A percentile compares a stretch with the other conserved stretches of the same genome.
Conservation (phyloP, 1,140 invertebrate genomes). For the Ganaspis sp. region DNA sequence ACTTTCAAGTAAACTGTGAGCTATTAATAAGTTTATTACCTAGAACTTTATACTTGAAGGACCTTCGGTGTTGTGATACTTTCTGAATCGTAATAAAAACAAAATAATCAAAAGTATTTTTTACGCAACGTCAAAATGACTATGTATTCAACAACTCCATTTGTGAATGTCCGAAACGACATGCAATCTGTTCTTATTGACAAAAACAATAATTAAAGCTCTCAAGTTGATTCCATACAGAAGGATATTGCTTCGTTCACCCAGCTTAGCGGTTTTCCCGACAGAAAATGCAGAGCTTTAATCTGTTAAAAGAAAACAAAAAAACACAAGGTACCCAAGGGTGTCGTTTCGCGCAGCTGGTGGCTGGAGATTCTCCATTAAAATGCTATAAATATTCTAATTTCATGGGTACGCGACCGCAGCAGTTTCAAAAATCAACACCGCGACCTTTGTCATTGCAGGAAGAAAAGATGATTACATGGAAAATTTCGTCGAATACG, state of each 20-base stretch:
- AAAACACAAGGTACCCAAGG: constrained; percentile 45
- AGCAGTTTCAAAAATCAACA: constrained; percentile 26
- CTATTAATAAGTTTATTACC: no score
- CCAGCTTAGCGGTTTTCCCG: not conserved
- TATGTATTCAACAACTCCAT: no score
- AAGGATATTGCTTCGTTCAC: not conserved
- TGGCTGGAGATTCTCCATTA: constrained; percentile 48
- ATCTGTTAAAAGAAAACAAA: constrained; percentile 37
- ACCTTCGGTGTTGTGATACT: no score
- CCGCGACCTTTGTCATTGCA: not conserved
- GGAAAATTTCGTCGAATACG: not conserved
- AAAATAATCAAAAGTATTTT: no score
- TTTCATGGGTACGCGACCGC: constrained; percentile 40
- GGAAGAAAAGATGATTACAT: not conserved
- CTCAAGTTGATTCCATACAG: not conserved
- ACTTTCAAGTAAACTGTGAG: no score
- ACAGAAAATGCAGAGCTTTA: not conserved
- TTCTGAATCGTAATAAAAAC: no score
- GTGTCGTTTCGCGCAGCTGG: constrained; percentile 48
- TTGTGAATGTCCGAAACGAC: no score
- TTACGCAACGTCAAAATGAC: no score
- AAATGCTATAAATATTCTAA: constrained; percentile 53
- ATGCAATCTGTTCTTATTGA: no score
- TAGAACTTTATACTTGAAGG: no score
- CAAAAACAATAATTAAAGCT: not conserved